Conservation (phyloP, 2,888 invertebrate genomes). For the Drosophila helvetica region DNA sequence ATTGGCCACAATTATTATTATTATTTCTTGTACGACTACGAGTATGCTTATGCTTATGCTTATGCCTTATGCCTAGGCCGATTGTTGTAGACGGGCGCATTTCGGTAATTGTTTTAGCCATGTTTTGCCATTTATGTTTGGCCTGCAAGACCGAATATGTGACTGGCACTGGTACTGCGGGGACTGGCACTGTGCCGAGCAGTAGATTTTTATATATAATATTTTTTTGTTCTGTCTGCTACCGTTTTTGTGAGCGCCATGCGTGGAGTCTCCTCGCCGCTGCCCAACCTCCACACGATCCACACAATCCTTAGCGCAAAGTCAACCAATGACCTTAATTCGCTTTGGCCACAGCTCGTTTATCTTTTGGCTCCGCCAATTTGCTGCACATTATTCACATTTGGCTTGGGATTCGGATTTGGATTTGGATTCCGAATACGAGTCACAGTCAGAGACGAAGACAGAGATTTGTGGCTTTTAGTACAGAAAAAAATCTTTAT, state of each 20-base stretch:
- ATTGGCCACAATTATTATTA: slow-evolving; percentile 80
- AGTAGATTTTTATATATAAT: slow-evolving; percentile 38
- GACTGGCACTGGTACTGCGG: slow-evolving; percentile 30
- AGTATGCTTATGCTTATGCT: slow-evolving; percentile 51
- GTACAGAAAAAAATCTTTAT: slow-evolving; percentile 72
- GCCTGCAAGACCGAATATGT: slow-evolving; percentile 43
- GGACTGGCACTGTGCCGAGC: slow-evolving; percentile 32
- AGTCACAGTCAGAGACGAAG: slow-evolving; percentile 37
- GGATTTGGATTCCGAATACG: slow-evolving; percentile 26
- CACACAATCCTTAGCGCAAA: slow-evolving; percentile 16
- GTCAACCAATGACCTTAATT: slow-evolving; percentile 74
- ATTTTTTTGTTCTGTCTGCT: slow-evolving; percentile 56
- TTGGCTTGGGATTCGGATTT: slow-evolving; percentile 26
- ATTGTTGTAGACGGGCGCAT: slow-evolving; percentile 56
- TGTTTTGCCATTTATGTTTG: slow-evolving; percentile 73
- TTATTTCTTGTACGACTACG: slow-evolving; percentile 69
- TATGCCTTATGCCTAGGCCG: slow-evolving; percentile 14
- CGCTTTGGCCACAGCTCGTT: slow-evolving; percentile 64
- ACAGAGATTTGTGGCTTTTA: slow-evolving; percentile 44
- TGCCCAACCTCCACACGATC: slow-evolving; percentile 8
- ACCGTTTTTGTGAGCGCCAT: slow-evolving; percentile 53
- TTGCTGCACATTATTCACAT: slow-evolving; percentile 68
- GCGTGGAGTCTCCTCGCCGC: slow-evolving; percentile 42
- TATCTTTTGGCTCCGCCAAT: slow-evolving; percentile 71
- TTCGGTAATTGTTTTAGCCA: slow-evolving; percentile 78